Evolutionary conservation across 1,140 invertebrate species (phyloP).

Genomic region (Drosophila sp.): DNA sequence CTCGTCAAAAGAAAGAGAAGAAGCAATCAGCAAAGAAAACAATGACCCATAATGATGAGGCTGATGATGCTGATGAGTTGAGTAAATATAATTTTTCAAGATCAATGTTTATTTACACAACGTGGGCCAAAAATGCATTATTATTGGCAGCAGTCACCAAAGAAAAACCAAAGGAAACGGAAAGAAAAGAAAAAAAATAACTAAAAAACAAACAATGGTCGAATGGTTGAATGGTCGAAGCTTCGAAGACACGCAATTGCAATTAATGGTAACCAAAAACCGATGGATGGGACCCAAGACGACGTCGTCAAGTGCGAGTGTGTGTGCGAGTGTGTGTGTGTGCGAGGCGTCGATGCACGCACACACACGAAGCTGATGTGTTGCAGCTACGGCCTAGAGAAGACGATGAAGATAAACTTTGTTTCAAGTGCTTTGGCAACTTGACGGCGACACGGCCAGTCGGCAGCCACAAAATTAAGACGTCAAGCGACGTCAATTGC

Average conservation of each 20-base stretch:
- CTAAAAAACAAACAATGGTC: slow-evolving; percentile 53
- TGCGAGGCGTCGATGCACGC: slow-evolving; percentile 49
- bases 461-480: slow-evolving; percentile 67
- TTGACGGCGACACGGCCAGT: slow-evolving; percentile 40
- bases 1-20: slow-evolving; percentile 28
- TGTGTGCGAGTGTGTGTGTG: slow-evolving; percentile 22
- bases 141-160: slow-evolving; percentile 61
- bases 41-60: slow-evolving; percentile 32
- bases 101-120: slow-evolving; percentile 78
- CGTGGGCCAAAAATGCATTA: slow-evolving; percentile 72
- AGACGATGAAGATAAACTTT: slow-evolving; percentile 43
- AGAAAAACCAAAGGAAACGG: slow-evolving; percentile 2
- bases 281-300: slow-evolving; percentile 38
- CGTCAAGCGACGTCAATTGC: slow-evolving; percentile 74
- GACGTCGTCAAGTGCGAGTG: slow-evolving; percentile 60
- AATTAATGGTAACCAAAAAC: slow-evolving; percentile 81
- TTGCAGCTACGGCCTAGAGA: slow-evolving; percentile 18
- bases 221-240: slow-evolving; percentile 53
- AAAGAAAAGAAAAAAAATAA: slow-evolving; percentile 15
- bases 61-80: slow-evolving; percentile 68
- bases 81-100: slow-evolving; percentile 80
- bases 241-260: slow-evolving; percentile 74
- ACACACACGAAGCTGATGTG: slow-evolving; percentile 36
- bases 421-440: slow-evolving; percentile 65
- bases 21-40: slow-evolving; percentile 80